These are phyloP conservation scores for Lagopus leucura DNA, from an alignment of 2,113 vertebrate species.

Conservation along the genomic window DNA sequence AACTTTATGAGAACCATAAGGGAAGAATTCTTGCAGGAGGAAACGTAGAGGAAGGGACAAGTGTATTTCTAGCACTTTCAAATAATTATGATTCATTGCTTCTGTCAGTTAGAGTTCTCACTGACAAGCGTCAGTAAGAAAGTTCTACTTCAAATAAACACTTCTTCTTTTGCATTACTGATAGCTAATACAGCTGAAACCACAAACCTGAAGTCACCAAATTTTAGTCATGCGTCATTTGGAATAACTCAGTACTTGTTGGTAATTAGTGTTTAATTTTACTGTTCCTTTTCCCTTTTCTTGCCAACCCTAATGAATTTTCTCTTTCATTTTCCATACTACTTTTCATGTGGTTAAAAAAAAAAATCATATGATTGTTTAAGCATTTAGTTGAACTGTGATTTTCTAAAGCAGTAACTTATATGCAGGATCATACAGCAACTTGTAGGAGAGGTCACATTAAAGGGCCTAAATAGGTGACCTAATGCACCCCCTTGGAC, in stretches of 20 bases:
- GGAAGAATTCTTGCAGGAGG: background rate
- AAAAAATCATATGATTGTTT: background rate
- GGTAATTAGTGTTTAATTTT: conserved; percentile 11
- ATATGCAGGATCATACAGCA: background rate
- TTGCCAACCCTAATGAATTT: conserved; percentile 41
- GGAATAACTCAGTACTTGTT: conserved; percentile 7
- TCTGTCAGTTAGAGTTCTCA: conserved; percentile 11
- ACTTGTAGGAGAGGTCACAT: background rate
- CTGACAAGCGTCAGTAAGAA: conserved; percentile 7
- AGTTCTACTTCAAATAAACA: conserved; percentile 18
- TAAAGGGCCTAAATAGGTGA: background rate
- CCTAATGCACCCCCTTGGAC: background rate
- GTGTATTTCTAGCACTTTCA: conserved; percentile 11
- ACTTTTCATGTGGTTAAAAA: background rate
- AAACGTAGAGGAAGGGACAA: background rate
- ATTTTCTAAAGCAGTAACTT: background rate
- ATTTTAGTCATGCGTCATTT: conserved; percentile 5
- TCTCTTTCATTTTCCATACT: background rate
- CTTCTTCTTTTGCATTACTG: conserved; percentile 54
- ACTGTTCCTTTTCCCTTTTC: conserved; percentile 55
- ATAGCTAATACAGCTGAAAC: conserved; percentile 52
- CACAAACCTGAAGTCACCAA: conserved; percentile 51
- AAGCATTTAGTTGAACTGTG: background rate
- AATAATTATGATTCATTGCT: conserved; percentile 34
- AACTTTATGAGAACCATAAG: conserved; percentile 22